Conservation (phyloP, 2,888 invertebrate species). For the Isoperla grammatica region DNA sequence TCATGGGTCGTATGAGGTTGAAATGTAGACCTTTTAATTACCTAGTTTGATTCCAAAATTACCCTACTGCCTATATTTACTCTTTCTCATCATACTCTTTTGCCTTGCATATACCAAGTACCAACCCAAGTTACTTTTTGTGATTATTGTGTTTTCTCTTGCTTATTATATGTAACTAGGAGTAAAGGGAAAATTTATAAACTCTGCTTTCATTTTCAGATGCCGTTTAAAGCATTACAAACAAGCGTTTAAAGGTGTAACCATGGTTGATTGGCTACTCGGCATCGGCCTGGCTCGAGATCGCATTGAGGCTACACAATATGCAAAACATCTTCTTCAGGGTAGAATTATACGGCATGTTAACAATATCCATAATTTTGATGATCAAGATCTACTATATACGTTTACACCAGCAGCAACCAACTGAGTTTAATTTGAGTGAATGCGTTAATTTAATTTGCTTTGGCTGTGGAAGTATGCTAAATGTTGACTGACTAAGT, state of each 20-base stretch:
- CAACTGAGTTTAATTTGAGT: no score
- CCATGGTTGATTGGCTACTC: conserved; percentile 81
- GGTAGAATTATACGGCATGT: conserved; percentile 82
- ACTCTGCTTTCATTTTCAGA: conserved; percentile 45
- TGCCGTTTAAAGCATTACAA: conserved; percentile 74
- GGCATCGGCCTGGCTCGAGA: conserved; percentile 73
- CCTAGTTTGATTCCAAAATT: no score
- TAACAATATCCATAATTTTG: conserved; percentile 77
- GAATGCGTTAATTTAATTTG: no score
- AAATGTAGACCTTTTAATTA: no score
- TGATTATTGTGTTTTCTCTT: conserved; percentile 5
- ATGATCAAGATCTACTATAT: conserved; percentile 71
- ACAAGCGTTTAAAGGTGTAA: conserved; percentile 75
- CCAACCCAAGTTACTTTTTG: no score
- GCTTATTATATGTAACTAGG: not conserved
- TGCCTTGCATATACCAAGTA: no score
- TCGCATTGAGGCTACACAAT: conserved; percentile 70
- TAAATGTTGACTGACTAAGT: no score
- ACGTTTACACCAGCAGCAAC: conserved; percentile 49
- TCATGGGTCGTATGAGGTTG: no score
- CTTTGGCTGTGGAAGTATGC: no score
- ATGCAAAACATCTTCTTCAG: conserved; percentile 76
- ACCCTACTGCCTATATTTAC: no score
- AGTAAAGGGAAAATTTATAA: not conserved
- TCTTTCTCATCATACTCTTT: no score